Evolutionary conservation across 1,140 invertebrate species (phyloP).

Genomic region (Caenorhabditis brenneri): DNA sequence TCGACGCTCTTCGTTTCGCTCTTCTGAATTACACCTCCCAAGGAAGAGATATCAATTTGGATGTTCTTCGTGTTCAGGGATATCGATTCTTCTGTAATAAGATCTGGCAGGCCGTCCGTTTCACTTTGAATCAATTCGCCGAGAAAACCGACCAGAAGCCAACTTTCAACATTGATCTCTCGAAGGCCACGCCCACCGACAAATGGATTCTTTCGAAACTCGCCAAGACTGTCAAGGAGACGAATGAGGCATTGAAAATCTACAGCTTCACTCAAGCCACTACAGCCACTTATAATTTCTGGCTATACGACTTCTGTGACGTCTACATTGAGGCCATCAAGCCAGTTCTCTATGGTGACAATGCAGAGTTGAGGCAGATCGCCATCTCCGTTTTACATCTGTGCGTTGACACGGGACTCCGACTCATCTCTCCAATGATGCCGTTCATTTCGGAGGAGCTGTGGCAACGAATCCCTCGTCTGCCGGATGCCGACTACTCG

Average conservation of each 20-base stretch:
- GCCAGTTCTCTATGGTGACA: slow-evolving; percentile 49
- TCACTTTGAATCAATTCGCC: slow-evolving; percentile 78
- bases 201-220: slow-evolving; percentile 91
- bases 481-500: slow-evolving; percentile 26
- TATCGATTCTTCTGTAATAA: slow-evolving; percentile 99
- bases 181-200: slow-evolving; percentile 76
- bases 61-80: slow-evolving; percentile 93
- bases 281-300: slow-evolving; percentile 91
- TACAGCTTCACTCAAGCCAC: slow-evolving; percentile 90
- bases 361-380: slow-evolving; percentile 48
- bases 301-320: slow-evolving; percentile 97
- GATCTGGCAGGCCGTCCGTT: slow-evolving; percentile 96
- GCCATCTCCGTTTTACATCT: slow-evolving; percentile 77
- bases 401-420: slow-evolving; percentile 78
- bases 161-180: slow-evolving; percentile 58
- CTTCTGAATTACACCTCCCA: slow-evolving; percentile 89
- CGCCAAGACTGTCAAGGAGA: slow-evolving; percentile 79
- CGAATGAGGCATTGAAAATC: slow-evolving; percentile 81
- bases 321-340: slow-evolving; percentile 81
- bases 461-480: slow-evolving; percentile 73
- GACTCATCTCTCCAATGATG: slow-evolving; percentile 93
- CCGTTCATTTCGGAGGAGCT: slow-evolving; percentile 97
- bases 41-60: slow-evolving; percentile 92
- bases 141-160: slow-evolving; percentile 71
- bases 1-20: slow-evolving; percentile 94